Base-by-base conservation (phyloP, 64 coral and sea anemone species). In the Pocillopora verrucosa region DNA sequence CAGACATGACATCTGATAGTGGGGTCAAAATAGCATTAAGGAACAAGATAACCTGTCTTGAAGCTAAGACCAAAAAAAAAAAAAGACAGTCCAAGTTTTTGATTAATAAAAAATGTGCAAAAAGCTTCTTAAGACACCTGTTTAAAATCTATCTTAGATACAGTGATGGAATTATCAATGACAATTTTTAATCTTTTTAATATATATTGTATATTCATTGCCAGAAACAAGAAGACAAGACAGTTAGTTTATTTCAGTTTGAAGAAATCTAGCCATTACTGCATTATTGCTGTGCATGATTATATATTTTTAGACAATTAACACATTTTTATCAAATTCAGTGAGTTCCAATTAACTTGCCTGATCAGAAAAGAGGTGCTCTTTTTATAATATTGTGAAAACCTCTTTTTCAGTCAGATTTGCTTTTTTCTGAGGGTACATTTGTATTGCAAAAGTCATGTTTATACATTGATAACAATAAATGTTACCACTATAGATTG, bases 41-140 rank as follows among this genome's bases (percentile, higher is more conserved):
- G 45, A 87, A 87, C 70, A 87, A 75, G 58, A 87, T 87, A 74
- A 87, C 84, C 57, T 75, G 84, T 74, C 41, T 87, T 87, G 84
- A 87, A 59, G 84, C 69, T 59, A 87, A 60, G 70, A n/a, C n/a
- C n/a, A n/a, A n/a, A n/a, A n/a, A n/a, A 75, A 87, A 87, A 74
- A 60, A 87, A 30, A 37, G 76, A 78, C 36, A 45, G 41, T 78
- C 37, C 76, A 78, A 45, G 76, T 58, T 59, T 51, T 78, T 45
- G 45, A 57, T 78, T 78, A 78, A 78, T 41, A 17, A 41, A 76
- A 76, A 38, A 30, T 30, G 30, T 30, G 30, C 30, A 78, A 78
- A 78, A 57, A 78, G 76, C 76, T 78, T 57, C n/a, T 78, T 78
- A 57, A 56, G 2, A 78, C 76, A 78, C 76, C 76, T 78, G 13